Evolutionary conservation across 2,113 vertebrate genomes (phyloP).

Genomic region (Nettapus auritus): DNA sequence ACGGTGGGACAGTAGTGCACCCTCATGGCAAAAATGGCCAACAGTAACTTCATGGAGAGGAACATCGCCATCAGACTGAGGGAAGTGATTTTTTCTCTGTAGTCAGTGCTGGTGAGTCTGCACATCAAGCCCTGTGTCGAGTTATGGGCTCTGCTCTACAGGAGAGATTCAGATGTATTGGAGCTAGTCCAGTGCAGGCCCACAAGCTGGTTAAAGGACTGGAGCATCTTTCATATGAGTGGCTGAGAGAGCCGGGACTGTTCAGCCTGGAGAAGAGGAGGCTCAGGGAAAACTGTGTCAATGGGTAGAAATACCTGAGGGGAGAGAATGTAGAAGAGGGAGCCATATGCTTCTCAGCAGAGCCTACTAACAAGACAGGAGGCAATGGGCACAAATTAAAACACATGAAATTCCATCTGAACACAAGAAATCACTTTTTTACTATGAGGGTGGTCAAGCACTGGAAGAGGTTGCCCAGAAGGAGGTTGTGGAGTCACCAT

Average conservation of each 20-base stretch:
- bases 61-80: background rate
- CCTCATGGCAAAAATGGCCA: background rate
- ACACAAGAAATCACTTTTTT: too few species aligned
- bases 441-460: too few species aligned
- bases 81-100: background rate
- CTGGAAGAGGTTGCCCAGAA: too few species aligned
- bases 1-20: background rate
- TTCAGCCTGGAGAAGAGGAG: background rate
- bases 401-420: too few species aligned
- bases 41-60: background rate
- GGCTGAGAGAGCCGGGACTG: too few species aligned
- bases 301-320: background rate
- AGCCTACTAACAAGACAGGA: background rate
- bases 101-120: background rate
- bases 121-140: background rate
- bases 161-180: too few species aligned
- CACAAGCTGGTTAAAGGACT: too few species aligned
- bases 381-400: too few species aligned
- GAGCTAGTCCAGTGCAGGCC: too few species aligned
- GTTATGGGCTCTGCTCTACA: too few species aligned
- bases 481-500: background rate
- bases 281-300: background rate
- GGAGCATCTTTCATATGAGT: too few species aligned
- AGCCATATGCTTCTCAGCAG: background rate
- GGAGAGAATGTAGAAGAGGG: background rate